phyloP scores from a whole-genome alignment of 1,140 invertebrate species.

The Vanessa tameamea region DNA sequence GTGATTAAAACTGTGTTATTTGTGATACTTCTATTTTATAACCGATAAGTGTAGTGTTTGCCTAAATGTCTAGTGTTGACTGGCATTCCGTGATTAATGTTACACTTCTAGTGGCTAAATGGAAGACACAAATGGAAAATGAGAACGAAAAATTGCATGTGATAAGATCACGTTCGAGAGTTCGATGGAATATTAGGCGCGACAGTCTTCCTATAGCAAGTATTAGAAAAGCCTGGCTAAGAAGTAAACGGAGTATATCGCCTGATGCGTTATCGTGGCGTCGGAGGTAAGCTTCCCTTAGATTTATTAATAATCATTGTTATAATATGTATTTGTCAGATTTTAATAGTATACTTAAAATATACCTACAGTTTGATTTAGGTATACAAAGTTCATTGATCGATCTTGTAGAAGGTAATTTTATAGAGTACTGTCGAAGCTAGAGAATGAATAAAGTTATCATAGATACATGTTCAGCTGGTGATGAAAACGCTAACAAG shows the following conservation, averaged over 20 bases:
- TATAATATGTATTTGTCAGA: background rate
- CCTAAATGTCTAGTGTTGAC: slow-evolving; percentile 27
- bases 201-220: slow-evolving; percentile 65
- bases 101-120: slow-evolving; percentile 17
- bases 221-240: slow-evolving; percentile 61
- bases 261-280: slow-evolving; percentile 53
- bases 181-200: slow-evolving; percentile 51
- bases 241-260: slow-evolving; percentile 53
- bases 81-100: slow-evolving; percentile 28
- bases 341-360: too few species aligned
- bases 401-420: too few species aligned
- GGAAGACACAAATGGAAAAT: slow-evolving; percentile 28
- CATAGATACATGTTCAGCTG: too few species aligned
- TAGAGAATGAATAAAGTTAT: too few species aligned
- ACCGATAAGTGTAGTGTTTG: background rate
- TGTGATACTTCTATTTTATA: background rate
- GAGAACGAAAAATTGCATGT: slow-evolving; percentile 26
- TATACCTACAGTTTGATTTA: too few species aligned
- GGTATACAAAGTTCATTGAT: too few species aligned
- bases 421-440: too few species aligned
- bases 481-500: too few species aligned
- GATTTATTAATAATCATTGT: background rate
- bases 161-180: background rate
- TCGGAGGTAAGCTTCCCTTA: slow-evolving; percentile 54
- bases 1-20: slow-evolving; percentile 28